Percentiles rank a stretch among this genome's conserved stretches.
phyloP scores from a whole-genome alignment of 2,113 vertebrate genomes.

The Haemorhous mexicanus region DNA sequence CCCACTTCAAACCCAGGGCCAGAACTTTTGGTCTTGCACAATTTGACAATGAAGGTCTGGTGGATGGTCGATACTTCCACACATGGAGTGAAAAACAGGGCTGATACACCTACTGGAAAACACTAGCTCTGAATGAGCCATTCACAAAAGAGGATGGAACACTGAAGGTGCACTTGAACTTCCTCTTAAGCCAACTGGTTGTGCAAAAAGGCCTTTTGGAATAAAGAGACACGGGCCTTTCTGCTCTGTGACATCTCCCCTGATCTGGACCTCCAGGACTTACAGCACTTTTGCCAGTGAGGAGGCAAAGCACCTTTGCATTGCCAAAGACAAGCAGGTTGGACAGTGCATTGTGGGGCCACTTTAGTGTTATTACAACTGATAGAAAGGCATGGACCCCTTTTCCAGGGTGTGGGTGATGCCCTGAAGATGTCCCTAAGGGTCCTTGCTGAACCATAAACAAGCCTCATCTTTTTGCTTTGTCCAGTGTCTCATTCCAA shows the following conservation, averaged over 20 bases:
- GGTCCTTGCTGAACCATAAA: background rate
- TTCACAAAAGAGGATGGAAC: background rate
- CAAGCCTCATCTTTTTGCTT: background rate
- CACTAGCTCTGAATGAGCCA: background rate
- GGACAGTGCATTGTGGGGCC: background rate
- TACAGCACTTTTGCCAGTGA: background rate
- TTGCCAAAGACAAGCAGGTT: background rate
- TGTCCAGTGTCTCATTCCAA: background rate
- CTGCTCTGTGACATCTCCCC: background rate
- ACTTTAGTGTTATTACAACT: background rate
- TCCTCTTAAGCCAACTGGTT: background rate
- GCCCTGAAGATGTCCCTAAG: background rate
- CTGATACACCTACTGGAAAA: background rate
- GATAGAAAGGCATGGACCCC: background rate
- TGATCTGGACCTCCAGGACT: background rate
- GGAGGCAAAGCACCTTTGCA: background rate
- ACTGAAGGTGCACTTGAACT: background rate
- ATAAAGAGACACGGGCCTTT: background rate
- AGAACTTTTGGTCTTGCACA: background rate
- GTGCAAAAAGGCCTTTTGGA: background rate
- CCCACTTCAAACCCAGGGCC: background rate
- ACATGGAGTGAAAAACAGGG: background rate
- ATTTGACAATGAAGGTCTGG: background rate
- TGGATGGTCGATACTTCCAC: background rate
- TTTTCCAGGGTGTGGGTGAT: background rate